Evolutionary conservation across 2,113 vertebrate species (phyloP), one percentile per base, ranked within the genome.

Genomic region (Lycaon pictus): DNA sequence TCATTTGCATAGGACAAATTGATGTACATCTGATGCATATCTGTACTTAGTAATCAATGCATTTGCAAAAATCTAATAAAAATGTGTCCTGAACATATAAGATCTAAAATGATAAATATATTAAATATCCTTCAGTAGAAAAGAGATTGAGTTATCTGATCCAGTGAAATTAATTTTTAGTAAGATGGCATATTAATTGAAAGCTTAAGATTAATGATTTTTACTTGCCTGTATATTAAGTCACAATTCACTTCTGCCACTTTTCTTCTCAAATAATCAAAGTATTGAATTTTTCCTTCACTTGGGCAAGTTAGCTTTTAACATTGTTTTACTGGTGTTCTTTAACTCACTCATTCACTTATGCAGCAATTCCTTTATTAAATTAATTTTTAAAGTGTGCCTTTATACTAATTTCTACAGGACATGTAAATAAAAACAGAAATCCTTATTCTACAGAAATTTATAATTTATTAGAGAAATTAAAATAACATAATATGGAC

Each of bases 91-190:
- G 37, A 81, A 37, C 19, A 72, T 86, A 48, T 5, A 43, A 91
- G 58, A 80, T 58, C n/a, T 81, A 97, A 97, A 90, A 69, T 63
- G 60, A 77, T 90, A 96, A 94, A 88, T 98, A 88, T 98, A 48
- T 85, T 90, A 35, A 83, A 71, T 89, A 80, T 88, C 35, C 16
- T 95, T 29, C 32, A 85, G 3, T 35, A 90, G 80, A 96, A 72
- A 89, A 91, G 72, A 91, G 19, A 80, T 19, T 76, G 62, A 92
- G 25, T 71, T 90, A 76, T 94, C 51, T 80, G 74, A 95, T 95
- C 43, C 13, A 93, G 35, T 93, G 55, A 85, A 85, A 72, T 82
- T 11, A 81, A 91, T 51, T 88, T 96, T n/a, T 37, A 69, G 83
- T 86, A 90, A 71, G 58, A 53, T 92, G 81, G 19, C 51, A 43